Percentiles rank a stretch among this genome's conserved stretches.
phyloP scores from a whole-genome alignment of 2,888 invertebrate species.

The Macrosoma leucophasiata region DNA sequence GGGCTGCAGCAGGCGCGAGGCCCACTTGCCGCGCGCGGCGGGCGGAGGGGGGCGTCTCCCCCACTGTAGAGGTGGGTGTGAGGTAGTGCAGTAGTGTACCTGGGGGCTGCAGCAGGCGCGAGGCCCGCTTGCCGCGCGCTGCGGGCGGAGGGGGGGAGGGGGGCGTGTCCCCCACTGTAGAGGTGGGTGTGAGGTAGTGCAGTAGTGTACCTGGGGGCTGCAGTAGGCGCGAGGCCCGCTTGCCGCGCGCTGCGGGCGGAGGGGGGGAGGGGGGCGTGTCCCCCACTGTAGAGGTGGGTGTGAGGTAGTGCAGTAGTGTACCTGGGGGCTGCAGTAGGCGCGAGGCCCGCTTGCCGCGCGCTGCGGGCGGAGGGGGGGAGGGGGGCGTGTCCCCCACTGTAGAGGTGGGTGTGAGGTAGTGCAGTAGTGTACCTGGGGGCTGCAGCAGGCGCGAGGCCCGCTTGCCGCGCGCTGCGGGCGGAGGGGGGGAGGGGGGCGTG shows the following conservation, averaged over 20 bases:
- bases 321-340: conserved; percentile 65
- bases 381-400: no score
- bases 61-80: no score
- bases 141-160: no score
- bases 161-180: no score
- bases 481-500: no score
- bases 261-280: conserved; percentile 38
- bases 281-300: neutral
- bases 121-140: no score
- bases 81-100: no score
- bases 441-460: no score
- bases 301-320: conserved; percentile 5
- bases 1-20: conserved; percentile 78
- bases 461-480: no score
- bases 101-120: no score
- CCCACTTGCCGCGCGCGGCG: conserved; percentile 89
- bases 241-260: conserved; percentile 80
- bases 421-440: no score
- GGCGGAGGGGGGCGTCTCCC: conserved; percentile 44
- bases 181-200: neutral
- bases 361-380: conserved; percentile 58
- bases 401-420: no score
- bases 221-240: conserved; percentile 89
- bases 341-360: conserved; percentile 92
- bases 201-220: conserved; percentile 32